phyloP scores from a whole-genome alignment of 2,113 vertebrate genomes.

The Gadus macrocephalus region DNA sequence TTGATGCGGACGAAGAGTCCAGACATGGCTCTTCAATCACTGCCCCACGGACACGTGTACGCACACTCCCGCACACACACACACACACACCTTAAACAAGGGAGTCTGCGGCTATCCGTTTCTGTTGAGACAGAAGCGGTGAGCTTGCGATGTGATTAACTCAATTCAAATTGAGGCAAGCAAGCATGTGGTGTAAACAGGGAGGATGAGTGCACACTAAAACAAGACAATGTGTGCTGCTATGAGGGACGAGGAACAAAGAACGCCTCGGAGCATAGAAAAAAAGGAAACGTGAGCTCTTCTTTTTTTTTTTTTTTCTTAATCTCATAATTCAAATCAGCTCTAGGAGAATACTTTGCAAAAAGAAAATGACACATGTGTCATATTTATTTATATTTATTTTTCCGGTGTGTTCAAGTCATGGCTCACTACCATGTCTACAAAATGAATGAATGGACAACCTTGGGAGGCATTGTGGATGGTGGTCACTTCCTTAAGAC shows the following conservation, averaged over 20 bases:
- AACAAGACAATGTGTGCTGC: neutral
- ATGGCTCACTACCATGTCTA: too few species aligned
- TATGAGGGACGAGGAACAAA: neutral
- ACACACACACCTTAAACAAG: conserved; percentile 1
- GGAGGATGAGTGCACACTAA: neutral
- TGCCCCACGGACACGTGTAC: neutral
- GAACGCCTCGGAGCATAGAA: too few species aligned
- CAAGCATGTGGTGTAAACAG: neutral
- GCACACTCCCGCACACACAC: neutral
- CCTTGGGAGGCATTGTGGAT: too few species aligned
- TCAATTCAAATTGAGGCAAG: neutral
- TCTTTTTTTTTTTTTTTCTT: too few species aligned
- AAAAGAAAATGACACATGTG: too few species aligned
- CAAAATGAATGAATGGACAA: too few species aligned
- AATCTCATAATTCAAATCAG: too few species aligned
- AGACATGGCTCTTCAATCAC: neutral
- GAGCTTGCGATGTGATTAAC: neutral
- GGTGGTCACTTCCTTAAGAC: too few species aligned
- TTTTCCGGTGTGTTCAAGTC: too few species aligned
- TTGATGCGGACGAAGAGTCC: conserved; percentile 22
- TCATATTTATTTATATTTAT: too few species aligned
- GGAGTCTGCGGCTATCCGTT: neutral
- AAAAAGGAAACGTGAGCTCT: too few species aligned
- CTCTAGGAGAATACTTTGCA: too few species aligned
- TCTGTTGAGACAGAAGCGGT: conserved; percentile 4